Evolutionary conservation across 2,888 invertebrate genomes (phyloP).

Genomic region (Agonum fuliginosum): DNA sequence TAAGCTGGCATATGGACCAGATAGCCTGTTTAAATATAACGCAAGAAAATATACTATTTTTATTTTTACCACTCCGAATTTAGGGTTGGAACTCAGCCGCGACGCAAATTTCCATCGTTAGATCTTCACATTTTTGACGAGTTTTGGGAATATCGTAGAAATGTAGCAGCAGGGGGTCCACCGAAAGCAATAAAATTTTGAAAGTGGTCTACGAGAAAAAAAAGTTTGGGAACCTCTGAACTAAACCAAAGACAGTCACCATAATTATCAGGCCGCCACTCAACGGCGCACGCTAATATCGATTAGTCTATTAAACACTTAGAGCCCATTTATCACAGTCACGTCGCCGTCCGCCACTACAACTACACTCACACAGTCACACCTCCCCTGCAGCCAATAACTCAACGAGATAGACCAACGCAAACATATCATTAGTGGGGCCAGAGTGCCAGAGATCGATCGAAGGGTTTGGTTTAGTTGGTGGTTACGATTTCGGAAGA

Average conservation of each 20-base stretch:
- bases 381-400: slow-evolving; percentile 56
- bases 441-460: slow-evolving; percentile 23
- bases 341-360: slow-evolving; percentile 64
- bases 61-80: no score
- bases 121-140: no score
- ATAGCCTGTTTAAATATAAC: no score
- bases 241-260: slow-evolving; percentile 67
- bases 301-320: slow-evolving; percentile 75
- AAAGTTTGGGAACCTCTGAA: slow-evolving; percentile 42
- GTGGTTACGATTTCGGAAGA: slow-evolving; percentile 31
- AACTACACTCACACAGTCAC: slow-evolving; percentile 66
- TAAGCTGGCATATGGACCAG: no score
- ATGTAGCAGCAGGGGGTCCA: no score
- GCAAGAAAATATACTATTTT: no score
- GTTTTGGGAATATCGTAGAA: no score
- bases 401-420: slow-evolving; percentile 23
- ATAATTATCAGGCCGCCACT: slow-evolving; percentile 72
- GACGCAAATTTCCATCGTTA: no score
- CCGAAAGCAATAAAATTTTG: no score
- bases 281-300: slow-evolving; percentile 72
- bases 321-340: slow-evolving; percentile 74
- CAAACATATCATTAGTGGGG: slow-evolving; percentile 48
- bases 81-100: no score
- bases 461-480: slow-evolving; percentile 1
- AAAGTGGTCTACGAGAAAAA: slow-evolving; percentile 46